These are phyloP conservation scores for Coilia nasus DNA, from an alignment of 2,797 vertebrate species.

Conservation along the genomic window DNA sequence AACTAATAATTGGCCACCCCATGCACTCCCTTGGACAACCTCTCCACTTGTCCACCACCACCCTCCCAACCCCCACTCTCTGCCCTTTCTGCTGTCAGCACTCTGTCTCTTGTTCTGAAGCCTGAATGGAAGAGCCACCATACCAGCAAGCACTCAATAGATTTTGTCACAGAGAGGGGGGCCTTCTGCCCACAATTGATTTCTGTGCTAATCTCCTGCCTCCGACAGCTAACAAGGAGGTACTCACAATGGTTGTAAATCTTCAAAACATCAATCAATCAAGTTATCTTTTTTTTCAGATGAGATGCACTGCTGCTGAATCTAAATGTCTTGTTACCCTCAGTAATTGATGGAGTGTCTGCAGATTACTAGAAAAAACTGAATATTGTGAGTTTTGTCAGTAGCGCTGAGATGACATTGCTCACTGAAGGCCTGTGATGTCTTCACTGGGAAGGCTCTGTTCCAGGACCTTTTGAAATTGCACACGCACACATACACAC, in stretches of 20 bases:
- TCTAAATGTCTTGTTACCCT: background rate
- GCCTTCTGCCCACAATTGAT: background rate
- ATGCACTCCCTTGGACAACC: background rate
- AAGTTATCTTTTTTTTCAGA: background rate
- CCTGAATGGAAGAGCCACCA: background rate
- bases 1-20: constrained; percentile 41
- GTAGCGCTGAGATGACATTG: background rate
- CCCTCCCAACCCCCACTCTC: constrained; percentile 4
- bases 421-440: background rate
- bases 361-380: background rate
- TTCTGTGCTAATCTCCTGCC: background rate
- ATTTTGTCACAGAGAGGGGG: background rate
- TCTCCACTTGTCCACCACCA: background rate
- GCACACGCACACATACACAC: background rate
- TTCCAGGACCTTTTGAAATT: background rate
- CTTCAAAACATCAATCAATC: background rate
- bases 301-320: background rate
- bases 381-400: background rate
- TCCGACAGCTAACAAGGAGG: background rate
- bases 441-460: background rate
- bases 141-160: background rate
- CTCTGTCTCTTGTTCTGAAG: background rate
- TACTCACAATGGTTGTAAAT: background rate
- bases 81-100: background rate
- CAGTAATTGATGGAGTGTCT: background rate